phyloP scores from a whole-genome alignment of 37 sponge, comb jelly and placozoan genomes.

The Lycopodina hypogea region DNA sequence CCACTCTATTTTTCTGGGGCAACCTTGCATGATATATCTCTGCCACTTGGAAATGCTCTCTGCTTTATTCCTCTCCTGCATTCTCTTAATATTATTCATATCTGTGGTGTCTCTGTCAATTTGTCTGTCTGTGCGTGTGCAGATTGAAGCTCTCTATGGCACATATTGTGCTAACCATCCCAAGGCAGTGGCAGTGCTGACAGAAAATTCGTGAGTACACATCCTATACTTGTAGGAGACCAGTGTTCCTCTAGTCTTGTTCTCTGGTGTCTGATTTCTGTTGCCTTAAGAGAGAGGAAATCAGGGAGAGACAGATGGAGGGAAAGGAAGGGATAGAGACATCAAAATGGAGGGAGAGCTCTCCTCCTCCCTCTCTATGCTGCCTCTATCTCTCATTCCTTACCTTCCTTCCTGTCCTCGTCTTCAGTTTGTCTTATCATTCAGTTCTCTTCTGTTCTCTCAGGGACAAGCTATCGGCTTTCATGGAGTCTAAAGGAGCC shows the following conservation, averaged over 20 bases:
- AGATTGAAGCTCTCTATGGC: slow-evolving; percentile 71
- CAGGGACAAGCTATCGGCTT: slow-evolving; percentile 82
- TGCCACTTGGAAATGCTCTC: background rate
- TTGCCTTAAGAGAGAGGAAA: too few species aligned
- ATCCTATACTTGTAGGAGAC: background rate
- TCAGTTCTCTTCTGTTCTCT: background rate
- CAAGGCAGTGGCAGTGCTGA: slow-evolving; percentile 82
- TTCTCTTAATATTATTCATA: too few species aligned
- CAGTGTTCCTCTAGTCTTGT: background rate
- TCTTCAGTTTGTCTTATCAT: background rate
- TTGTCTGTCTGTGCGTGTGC: slow-evolving; percentile 31
- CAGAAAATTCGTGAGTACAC: slow-evolving; percentile 85
- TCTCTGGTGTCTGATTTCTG: background rate
- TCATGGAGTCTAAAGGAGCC: slow-evolving; percentile 85
- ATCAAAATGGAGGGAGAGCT: too few species aligned
- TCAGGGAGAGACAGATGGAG: too few species aligned
- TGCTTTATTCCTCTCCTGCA: background rate
- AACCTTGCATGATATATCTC: background rate
- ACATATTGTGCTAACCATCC: slow-evolving; percentile 84
- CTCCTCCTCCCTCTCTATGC: background rate
- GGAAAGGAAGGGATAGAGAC: too few species aligned
- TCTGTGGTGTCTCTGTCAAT: too few species aligned
- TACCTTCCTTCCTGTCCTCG: background rate
- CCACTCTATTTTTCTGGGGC: background rate
- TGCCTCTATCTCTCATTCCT: background rate